These are phyloP conservation scores for Zaprionus bogoriensis DNA, from an alignment of 2,888 invertebrate genomes.

Conservation along the genomic window DNA sequence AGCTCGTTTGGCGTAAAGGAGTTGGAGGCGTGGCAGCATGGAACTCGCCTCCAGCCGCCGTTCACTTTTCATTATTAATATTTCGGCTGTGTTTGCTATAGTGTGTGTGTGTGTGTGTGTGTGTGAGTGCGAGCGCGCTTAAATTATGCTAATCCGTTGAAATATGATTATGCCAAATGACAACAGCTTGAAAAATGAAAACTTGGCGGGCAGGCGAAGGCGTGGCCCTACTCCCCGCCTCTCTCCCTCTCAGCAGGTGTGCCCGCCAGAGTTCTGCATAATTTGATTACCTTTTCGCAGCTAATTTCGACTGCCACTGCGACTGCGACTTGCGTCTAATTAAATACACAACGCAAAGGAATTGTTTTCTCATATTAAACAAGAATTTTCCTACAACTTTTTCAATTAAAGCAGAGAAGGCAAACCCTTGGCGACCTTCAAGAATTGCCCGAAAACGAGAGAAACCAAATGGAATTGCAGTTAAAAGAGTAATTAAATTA, in stretches of 20 bases:
- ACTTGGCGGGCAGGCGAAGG: slow-evolving; percentile 20
- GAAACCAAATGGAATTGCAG: slow-evolving; percentile 66
- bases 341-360: slow-evolving; percentile 59
- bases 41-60: slow-evolving; percentile 54
- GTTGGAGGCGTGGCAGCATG: slow-evolving; percentile 21
- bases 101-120: slow-evolving; percentile 2
- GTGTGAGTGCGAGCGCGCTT: slow-evolving; percentile 35
- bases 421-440: slow-evolving; percentile 69
- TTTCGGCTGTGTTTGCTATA: too few relatives aligned
- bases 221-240: slow-evolving; percentile 14
- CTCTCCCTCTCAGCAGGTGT: slow-evolving; percentile 30
- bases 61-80: slow-evolving; percentile 80
- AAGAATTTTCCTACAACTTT: slow-evolving; percentile 60
- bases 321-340: slow-evolving; percentile 50
- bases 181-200: slow-evolving; percentile 66
- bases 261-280: slow-evolving; percentile 53
- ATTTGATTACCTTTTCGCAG: slow-evolving; percentile 73
- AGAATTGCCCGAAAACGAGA: too few relatives aligned
- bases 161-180: slow-evolving; percentile 79
- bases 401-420: slow-evolving; percentile 62
- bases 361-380: slow-evolving; percentile 41
- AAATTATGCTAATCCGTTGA: slow-evolving; percentile 80
- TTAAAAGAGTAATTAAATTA: slow-evolving; percentile 73
- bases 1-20: slow-evolving; percentile 1
- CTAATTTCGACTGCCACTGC: slow-evolving; percentile 64